Evolutionary conservation across 2,113 vertebrate genomes (phyloP).

Genomic region (Mastomys natalensis): DNA sequence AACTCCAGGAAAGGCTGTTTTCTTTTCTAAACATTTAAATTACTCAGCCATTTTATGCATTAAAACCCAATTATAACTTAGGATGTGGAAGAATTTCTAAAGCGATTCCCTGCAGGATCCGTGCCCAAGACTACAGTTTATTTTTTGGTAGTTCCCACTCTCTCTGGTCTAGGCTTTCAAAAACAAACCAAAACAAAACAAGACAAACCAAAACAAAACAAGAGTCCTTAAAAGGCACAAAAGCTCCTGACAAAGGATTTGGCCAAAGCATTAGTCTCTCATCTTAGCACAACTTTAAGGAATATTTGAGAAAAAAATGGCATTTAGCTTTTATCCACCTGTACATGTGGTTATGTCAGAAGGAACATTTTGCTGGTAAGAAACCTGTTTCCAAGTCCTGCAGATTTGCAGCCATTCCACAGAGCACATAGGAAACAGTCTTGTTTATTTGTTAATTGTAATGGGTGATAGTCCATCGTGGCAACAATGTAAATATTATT

Average conservation of each 20-base stretch:
- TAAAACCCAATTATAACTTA: slow-evolving; percentile 82
- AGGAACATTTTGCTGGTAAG: neutral
- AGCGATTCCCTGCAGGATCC: slow-evolving; percentile 66
- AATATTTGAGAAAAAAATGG: neutral
- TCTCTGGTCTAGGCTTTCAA: neutral
- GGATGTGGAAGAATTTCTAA: slow-evolving; percentile 76
- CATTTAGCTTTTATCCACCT: neutral
- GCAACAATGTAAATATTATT: neutral
- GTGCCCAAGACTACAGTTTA: slow-evolving; percentile 46
- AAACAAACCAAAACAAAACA: neutral
- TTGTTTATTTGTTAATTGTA: neutral
- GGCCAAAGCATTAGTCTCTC: neutral
- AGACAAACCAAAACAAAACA: neutral
- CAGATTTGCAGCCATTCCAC: neutral
- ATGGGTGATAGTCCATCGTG: neutral
- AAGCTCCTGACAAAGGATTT: neutral
- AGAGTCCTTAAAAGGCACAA: neutral
- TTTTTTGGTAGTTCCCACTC: slow-evolving; percentile 34
- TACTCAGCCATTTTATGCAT: slow-evolving; percentile 80
- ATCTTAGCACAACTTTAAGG: neutral
- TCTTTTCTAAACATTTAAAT: slow-evolving; percentile 85
- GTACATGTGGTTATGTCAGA: neutral
- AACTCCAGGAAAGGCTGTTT: slow-evolving; percentile 72
- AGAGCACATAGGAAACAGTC: neutral
- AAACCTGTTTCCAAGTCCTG: neutral